Conservation (phyloP, 2,888 invertebrate species). For the Drosophila neutralis region DNA sequence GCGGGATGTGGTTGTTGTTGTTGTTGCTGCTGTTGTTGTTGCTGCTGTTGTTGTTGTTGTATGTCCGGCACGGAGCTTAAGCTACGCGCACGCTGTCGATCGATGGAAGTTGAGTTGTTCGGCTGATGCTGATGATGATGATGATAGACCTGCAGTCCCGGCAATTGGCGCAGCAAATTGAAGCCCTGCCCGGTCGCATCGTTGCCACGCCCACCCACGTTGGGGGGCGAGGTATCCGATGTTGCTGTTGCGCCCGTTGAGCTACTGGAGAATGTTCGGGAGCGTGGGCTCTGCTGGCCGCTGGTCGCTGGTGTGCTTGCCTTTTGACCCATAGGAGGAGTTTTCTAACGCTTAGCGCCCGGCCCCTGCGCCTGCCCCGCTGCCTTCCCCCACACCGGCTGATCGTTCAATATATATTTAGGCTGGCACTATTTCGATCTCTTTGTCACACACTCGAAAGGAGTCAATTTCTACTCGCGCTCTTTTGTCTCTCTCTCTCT, state of each 20-base stretch:
- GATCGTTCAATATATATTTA: slow-evolving; percentile 17
- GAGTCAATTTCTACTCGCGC: not conserved
- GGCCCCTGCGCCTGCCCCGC: slow-evolving; percentile 23
- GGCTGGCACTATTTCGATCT: slow-evolving; percentile 7
- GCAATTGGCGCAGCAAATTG: slow-evolving; percentile 89
- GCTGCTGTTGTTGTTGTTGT: slow-evolving; percentile 77
- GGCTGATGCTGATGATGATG: slow-evolving; percentile 71
- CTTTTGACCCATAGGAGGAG: slow-evolving; percentile 91
- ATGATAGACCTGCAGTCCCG: slow-evolving; percentile 88
- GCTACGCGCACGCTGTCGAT: slow-evolving; percentile 92
- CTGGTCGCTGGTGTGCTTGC: slow-evolving; percentile 90
- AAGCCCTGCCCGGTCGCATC: slow-evolving; percentile 86
- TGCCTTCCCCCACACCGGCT: slow-evolving; percentile 25
- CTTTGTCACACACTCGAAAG: slow-evolving; percentile 14
- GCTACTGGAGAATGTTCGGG: slow-evolving; percentile 91
- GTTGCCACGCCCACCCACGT: slow-evolving; percentile 55
- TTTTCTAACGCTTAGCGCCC: slow-evolving; percentile 30
- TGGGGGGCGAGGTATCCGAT: slow-evolving; percentile 39
- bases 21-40: slow-evolving; percentile 67
- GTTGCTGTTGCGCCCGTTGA: slow-evolving; percentile 85
- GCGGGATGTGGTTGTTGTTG: slow-evolving; percentile 64
- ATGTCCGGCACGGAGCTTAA: slow-evolving; percentile 93
- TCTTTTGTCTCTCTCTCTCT: not conserved
- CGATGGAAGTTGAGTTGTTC: slow-evolving; percentile 85
- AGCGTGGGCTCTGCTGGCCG: slow-evolving; percentile 89